Percentiles rank a stretch among this genome's conserved stretches.
Evolutionary conservation across 35 echinoderm and acorn worm species (phyloP).

Genomic region (Holothuria glaberrima): DNA sequence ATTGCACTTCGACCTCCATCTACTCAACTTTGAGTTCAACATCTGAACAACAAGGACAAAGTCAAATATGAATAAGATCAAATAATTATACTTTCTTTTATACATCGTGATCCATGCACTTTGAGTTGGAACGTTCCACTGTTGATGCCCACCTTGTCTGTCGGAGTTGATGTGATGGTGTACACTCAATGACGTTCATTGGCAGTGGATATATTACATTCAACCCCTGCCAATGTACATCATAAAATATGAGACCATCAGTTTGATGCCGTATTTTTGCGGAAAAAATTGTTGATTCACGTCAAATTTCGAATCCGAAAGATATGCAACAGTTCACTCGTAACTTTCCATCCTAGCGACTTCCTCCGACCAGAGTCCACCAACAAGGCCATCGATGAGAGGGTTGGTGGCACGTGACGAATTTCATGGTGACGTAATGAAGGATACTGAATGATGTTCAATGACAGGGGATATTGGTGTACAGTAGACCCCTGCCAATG

Average conservation of each 20-base stretch:
- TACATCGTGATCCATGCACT: too few species aligned
- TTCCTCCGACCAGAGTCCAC: background rate
- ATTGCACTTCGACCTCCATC: too few species aligned
- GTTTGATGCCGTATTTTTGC: background rate
- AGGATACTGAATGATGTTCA: background rate
- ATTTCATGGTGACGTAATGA: background rate
- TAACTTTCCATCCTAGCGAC: background rate
- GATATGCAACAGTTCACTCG: background rate
- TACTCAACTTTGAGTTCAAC: too few species aligned
- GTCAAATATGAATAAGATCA: too few species aligned
- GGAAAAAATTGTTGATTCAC: too few species aligned
- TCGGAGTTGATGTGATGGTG: background rate
- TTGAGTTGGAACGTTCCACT: too few species aligned
- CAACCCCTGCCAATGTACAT: slow-evolving; percentile 50
- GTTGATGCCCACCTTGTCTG: too few species aligned
- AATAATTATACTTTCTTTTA: too few species aligned
- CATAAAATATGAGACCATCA: slow-evolving; percentile 12
- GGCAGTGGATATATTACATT: background rate
- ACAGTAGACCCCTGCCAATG: slow-evolving; percentile 5
- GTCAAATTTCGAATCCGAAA: background rate
- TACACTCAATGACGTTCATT: slow-evolving; percentile 33
- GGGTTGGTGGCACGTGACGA: background rate
- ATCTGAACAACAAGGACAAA: too few species aligned
- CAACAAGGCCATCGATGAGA: background rate
- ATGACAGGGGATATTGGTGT: background rate